Base-by-base conservation (phyloP, 2,888 invertebrate species). In the Orthosia gracilis region DNA sequence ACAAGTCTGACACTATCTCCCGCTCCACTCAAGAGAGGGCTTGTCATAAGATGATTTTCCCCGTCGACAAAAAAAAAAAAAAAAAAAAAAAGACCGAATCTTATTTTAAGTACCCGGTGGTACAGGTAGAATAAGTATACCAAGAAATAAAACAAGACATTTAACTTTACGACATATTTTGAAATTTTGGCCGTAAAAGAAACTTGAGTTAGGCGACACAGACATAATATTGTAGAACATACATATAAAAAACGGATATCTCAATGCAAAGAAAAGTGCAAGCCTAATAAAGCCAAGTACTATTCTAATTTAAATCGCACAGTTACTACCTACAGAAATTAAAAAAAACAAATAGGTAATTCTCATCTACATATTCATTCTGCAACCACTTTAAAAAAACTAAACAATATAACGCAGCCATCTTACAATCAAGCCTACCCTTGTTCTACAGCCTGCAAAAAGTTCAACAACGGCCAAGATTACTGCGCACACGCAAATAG, bases 381-480 rank as follows among this genome's bases (percentile, higher is more conserved):
- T 18, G 11, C 4, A 40, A 58, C 13, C 54, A 23, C 11, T 21
- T 55, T 12, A 0, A 54, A 21, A 57, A 26, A 13, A 40, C 40
- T 40, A 7, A 57, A 50, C 54, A 31, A 58, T 64, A 45, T 58
- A 65, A 55, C 69, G 7, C 58, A 40, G 31, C 49, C 9, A 31
- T 58, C 58, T 70, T 57, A 83, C 65, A 83, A 82, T 71, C 66
- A 75, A 75, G 69, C 45, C 59, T 54, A 59, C 61, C 50, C 69
- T 79, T 82, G 83, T 81, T 78, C 68, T 68, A 78, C 57, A 83
- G 65, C 47, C 31, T 59, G 66, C 67, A 82, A 81, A 82, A 78
- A 78, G 55, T 70, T 52, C 21, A 63, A 63, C 71, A 66, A 68
- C 83, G 68, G n/a, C 55, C 54, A 31, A 77, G 72, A 82, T 76